These are phyloP conservation scores for Drosophila bocqueti DNA, from an alignment of 1,140 invertebrate genomes.

Conservation along the genomic window DNA sequence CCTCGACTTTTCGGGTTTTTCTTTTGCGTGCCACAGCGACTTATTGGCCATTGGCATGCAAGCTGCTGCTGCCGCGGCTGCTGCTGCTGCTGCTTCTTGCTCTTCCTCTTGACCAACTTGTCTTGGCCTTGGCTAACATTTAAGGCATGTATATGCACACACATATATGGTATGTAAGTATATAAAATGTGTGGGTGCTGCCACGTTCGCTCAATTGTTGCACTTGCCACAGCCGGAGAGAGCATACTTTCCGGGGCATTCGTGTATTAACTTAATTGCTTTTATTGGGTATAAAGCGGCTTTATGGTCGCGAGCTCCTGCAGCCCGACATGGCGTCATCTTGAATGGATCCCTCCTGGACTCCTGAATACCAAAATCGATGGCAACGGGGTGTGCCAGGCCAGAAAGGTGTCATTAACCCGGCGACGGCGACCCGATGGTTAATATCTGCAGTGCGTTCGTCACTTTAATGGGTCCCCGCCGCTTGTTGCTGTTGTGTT, in stretches of 20 bases:
- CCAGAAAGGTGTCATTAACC: constrained; percentile 44
- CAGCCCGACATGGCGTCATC: constrained; percentile 34
- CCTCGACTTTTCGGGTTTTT: constrained; percentile 32
- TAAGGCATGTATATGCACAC: constrained; percentile 3
- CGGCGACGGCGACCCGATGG: constrained; percentile 15
- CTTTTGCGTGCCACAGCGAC: constrained; percentile 68
- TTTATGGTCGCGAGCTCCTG: constrained; percentile 35
- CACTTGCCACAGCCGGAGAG: constrained; percentile 45
- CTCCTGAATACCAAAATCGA: constrained; percentile 33
- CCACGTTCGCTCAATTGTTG: constrained; percentile 61
- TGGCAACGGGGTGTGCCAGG: constrained; percentile 22
- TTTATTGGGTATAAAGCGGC: constrained; percentile 46
- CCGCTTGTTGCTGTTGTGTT: constrained; percentile 10
- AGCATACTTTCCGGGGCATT: constrained; percentile 29
- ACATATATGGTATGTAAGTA: background rate
- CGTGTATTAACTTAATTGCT: constrained; percentile 53
- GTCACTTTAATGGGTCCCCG: constrained; percentile 11
- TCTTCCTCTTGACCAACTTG: constrained; percentile 67
- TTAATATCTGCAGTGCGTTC: constrained; percentile 26
- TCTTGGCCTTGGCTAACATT: constrained; percentile 57
- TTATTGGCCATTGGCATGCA: constrained; percentile 80
- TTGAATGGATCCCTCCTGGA: constrained; percentile 5
- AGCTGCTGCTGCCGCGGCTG: constrained; percentile 36
- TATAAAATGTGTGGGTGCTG: constrained; percentile 20
- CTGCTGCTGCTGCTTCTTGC: constrained; percentile 9